Evolutionary conservation across 2,888 invertebrate genomes (phyloP).

Genomic region (Dinocampus coccinellae): DNA sequence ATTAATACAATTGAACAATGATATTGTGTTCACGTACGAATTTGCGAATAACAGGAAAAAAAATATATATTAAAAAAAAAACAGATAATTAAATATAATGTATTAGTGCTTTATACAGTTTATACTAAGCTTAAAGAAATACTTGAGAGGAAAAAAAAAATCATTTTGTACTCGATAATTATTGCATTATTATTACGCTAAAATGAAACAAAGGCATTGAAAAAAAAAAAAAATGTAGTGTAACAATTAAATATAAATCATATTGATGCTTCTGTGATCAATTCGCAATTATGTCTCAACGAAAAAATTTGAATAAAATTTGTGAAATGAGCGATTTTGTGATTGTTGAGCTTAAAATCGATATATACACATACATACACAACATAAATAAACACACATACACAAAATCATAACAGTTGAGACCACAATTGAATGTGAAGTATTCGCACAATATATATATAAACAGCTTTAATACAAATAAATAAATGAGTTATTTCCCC

Average conservation of each 20-base stretch:
- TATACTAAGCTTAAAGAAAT: slow-evolving; percentile 64
- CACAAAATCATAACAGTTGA: slow-evolving; percentile 1
- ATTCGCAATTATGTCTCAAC: slow-evolving; percentile 60
- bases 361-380: too few relatives aligned
- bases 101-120: slow-evolving; percentile 66
- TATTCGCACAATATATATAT: slow-evolving; percentile 38
- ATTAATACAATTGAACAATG: slow-evolving; percentile 12
- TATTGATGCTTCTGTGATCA: slow-evolving; percentile 68
- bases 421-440: slow-evolving; percentile 6
- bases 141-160: slow-evolving; percentile 48
- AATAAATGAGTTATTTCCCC: slow-evolving; percentile 37
- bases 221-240: slow-evolving; percentile 60
- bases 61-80: too few relatives aligned
- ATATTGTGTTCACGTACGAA: slow-evolving; percentile 34
- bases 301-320: slow-evolving; percentile 25
- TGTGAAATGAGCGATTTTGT: slow-evolving; percentile 25
- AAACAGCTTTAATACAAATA: slow-evolving; percentile 35
- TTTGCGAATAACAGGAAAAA: slow-evolving; percentile 23
- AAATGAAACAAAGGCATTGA: slow-evolving; percentile 49
- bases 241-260: slow-evolving; percentile 61
- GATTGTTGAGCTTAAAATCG: slow-evolving; percentile 1
- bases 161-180: slow-evolving; percentile 67
- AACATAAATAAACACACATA: too few relatives aligned
- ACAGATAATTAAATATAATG: slow-evolving; percentile 13
- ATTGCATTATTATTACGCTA: slow-evolving; percentile 64